Evolutionary conservation across 2,888 invertebrate genomes (phyloP).

Genomic region (Gryllus longicercus): DNA sequence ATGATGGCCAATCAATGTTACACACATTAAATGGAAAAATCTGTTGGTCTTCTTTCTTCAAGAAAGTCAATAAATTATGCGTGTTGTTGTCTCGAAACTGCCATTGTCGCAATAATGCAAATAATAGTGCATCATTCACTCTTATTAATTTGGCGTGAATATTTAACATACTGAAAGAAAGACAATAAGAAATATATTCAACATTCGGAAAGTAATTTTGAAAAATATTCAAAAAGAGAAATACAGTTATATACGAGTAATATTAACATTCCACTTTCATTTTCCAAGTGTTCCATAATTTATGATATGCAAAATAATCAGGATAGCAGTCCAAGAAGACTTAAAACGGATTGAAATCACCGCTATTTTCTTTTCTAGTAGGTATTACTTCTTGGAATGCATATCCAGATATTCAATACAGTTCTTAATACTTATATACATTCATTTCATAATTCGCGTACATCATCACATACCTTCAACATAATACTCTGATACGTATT

Average conservation of each 20-base stretch:
- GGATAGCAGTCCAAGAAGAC: neutral
- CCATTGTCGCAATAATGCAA: constrained; percentile 92
- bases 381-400: too few species aligned
- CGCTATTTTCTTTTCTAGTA: neutral
- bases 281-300: neutral
- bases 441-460: neutral
- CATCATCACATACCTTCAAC: too few species aligned
- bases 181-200: too few species aligned
- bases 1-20: constrained; percentile 85
- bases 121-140: constrained; percentile 82
- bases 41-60: constrained; percentile 64
- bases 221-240: neutral
- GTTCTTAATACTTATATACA: neutral
- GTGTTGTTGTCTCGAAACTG: constrained; percentile 84
- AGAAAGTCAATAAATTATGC: constrained; percentile 60
- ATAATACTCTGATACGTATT: too few species aligned
- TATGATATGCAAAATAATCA: too few species aligned
- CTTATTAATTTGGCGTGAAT: constrained; percentile 82
- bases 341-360: neutral
- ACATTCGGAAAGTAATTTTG: too few species aligned
- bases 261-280: neutral
- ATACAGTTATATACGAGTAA: neutral
- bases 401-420: too few species aligned
- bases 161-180: constrained; percentile 69
- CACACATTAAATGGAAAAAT: constrained; percentile 84